Evolutionary conservation across 2,888 invertebrate genomes (phyloP), one percentile per base, ranked within the genome.

Genomic region (Diarsia mendica): DNA sequence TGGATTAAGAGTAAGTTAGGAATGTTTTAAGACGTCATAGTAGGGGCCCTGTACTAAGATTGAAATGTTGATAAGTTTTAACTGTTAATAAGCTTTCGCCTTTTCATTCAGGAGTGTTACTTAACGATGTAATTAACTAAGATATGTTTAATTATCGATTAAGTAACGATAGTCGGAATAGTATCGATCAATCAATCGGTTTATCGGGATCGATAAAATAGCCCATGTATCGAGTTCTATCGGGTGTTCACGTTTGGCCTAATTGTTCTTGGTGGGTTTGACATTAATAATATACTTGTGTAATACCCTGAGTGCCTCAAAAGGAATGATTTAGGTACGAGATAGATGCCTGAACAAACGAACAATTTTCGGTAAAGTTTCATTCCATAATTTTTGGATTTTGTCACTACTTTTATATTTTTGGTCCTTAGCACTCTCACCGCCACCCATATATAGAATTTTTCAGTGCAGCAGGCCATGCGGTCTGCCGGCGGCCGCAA

Each of bases 41-140:
- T n/a, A n/a, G n/a, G n/a, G n/a, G n/a, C n/a, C n/a, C n/a, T 68
- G 71, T 61, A 75, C 39, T n/a, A 53, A 76, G 87, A 87, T 87
- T 83, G 69, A 78, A 75, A 68, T 72, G 8, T 71, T 28, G 86
- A 87, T 84, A 82, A 78, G 33, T 71, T 61, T 75, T 71, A 23
- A 69, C 68, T 65, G 80, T 72, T 87, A 88, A 87, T 88, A 75
- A 82, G 77, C 86, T 88, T 84, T 88, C 84, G 53, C 75, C 67
- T 79, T 84, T 74, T 81, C 61, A 66, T 74, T 79, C 72, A 77
- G 53, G 10, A 71, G 48, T 63, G 64, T 87, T 67, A 81, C 67
- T 86, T 77, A 81, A 79, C 70, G 66, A 71, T 55, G 79, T 82
- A 76, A 87, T 87, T 85, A 84, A 82, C 71, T 67, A 70, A 67